Evolutionary conservation across 2,797 vertebrate genomes (phyloP).

Genomic region (Enoplosus armatus): DNA sequence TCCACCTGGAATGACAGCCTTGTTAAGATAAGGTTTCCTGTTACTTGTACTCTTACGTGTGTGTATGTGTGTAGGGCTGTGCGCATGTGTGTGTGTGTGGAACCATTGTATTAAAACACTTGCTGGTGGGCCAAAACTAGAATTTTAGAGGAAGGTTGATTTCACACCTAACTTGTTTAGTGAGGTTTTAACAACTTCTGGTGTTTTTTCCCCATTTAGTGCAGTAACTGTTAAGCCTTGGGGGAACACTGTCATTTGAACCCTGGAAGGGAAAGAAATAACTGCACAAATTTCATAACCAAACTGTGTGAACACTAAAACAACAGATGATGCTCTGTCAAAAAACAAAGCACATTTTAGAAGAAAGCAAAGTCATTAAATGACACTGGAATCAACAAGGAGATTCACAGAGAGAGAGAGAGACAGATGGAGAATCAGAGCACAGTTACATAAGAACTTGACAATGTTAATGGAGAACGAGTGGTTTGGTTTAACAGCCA

Average conservation of each 20-base stretch:
- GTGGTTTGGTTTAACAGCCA: not conserved
- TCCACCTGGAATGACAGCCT: conserved; percentile 68
- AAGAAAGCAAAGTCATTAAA: not conserved
- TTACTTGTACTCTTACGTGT: conserved; percentile 36
- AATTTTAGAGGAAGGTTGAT: conserved; percentile 20
- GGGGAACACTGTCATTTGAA: conserved; percentile 3
- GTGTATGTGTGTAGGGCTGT: conserved; percentile 27
- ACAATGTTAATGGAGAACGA: not conserved
- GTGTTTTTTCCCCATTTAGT: not conserved
- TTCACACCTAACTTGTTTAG: conserved; percentile 19
- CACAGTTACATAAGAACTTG: not conserved
- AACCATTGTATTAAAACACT: conserved; percentile 20
- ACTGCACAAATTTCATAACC: not conserved
- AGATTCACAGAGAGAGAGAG: not conserved
- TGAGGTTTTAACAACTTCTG: conserved; percentile 13
- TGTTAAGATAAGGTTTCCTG: conserved; percentile 72
- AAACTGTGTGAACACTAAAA: not conserved
- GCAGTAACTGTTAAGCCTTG: conserved; percentile 2
- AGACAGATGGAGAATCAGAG: not conserved
- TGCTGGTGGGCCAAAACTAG: conserved; percentile 9
- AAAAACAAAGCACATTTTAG: not conserved
- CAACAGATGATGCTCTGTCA: not conserved
- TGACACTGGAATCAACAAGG: not conserved
- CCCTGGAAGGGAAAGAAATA: not conserved
- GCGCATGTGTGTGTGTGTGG: conserved; percentile 12